Base-by-base conservation (phyloP, 1,140 invertebrate genomes). In the Uloborus diversus region DNA sequence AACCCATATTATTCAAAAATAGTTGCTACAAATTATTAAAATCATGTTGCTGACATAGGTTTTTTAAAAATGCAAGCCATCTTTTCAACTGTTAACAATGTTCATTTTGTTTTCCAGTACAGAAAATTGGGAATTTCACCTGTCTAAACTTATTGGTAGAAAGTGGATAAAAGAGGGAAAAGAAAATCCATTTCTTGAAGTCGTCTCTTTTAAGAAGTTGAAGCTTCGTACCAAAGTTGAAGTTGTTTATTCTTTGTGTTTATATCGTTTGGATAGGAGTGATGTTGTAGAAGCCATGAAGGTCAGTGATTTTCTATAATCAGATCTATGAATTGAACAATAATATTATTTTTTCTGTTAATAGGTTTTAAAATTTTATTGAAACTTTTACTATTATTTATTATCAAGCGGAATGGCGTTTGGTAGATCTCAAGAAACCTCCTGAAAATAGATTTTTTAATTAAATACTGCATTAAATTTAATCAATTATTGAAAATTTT, bases 241-340 rank as follows among this genome's bases (percentile, higher is more conserved):
- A 87, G 94, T 97, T 85, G 88, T 98, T 68, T 92, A 96, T 88
- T 91, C 92, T 82, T 88, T 98, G 81, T 97, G 95, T 90, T 94
- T 97, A 87, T 96, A 94, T 88, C 91, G 96, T 84, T 89, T 97
- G 56, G 95, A 97, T 88, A 92, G 93, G 73, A 92, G 93, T 83
- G 95, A 97, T 91, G 94, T 96, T 75, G 90, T 92, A 87, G 91
- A 95, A 86, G 89, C 92, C 47, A 85, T 91, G 30, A 90, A 90
- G 86, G 95, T 96, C 87, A 47, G 27, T 32, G 11, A 11, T 61
- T 61, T 2, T 20, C 23, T n/a, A n/a, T n/a, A n/a, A 47, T 47
- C 42, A 47, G n/a, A 11, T 47, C 42, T 11, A 11, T 9, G 9
- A 47, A 47, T 47, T 11, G n/a, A 9, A 11, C 42, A n/a, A 9